These are phyloP conservation scores for Tragelaphus buxtoni DNA, from an alignment of 2,113 vertebrate species.

Conservation along the genomic window DNA sequence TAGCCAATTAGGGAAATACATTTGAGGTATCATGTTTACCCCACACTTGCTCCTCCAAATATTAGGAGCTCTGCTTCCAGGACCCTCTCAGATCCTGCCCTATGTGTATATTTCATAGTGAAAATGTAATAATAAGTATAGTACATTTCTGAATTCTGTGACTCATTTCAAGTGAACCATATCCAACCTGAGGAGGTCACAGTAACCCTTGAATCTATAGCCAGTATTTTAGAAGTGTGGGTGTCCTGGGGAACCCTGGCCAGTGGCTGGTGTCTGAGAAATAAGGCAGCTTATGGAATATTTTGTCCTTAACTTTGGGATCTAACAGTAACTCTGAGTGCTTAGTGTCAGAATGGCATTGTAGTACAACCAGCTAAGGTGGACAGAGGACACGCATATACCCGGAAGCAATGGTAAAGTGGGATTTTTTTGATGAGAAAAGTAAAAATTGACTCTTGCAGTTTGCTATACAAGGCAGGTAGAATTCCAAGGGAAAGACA, in stretches of 20 bases:
- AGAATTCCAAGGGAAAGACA: background rate
- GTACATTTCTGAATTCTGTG: background rate
- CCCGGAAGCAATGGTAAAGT: background rate
- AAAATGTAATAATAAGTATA: background rate
- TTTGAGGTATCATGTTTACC: background rate
- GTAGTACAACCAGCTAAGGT: background rate
- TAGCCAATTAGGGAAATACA: background rate
- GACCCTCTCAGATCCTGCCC: background rate
- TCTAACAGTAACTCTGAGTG: background rate
- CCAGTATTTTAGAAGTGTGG: background rate
- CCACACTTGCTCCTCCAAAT: background rate
- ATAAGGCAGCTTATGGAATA: background rate
- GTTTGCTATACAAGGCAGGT: background rate
- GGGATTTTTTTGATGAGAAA: background rate
- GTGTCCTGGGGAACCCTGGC: background rate
- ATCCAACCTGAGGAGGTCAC: background rate
- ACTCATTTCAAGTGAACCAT: background rate
- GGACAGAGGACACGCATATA: background rate
- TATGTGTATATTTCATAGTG: background rate
- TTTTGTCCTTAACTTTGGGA: background rate
- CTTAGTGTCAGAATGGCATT: background rate
- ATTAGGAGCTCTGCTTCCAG: background rate
- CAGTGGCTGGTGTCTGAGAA: background rate
- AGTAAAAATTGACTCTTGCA: background rate
- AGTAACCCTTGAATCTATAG: background rate